Conservation (phyloP, 2,797 vertebrate genomes). For the Eupleurogrammus muticus region DNA sequence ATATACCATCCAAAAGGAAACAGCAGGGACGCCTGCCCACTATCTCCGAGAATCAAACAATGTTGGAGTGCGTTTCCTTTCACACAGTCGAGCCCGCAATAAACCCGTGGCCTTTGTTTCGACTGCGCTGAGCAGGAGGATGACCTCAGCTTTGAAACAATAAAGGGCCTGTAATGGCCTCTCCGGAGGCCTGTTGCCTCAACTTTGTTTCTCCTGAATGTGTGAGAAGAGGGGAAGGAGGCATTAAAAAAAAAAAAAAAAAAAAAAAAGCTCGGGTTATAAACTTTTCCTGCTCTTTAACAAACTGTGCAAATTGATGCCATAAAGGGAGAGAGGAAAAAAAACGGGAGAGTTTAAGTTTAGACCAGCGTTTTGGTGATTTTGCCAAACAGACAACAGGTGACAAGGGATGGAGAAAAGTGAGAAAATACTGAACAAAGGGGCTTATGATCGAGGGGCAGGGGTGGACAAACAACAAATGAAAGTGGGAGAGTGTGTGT, state of each 20-base stretch:
- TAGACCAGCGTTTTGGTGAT: neutral
- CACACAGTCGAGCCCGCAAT: conserved; percentile 96
- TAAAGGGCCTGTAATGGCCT: conserved; percentile 95
- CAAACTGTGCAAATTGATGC: conserved; percentile 42
- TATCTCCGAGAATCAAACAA: conserved; percentile 87
- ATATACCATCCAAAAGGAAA: conserved; percentile 52
- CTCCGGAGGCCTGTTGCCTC: conserved; percentile 93
- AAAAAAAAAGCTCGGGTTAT: conserved; percentile 45
- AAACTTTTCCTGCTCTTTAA: conserved; percentile 67
- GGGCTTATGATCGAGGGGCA: conserved; percentile 8
- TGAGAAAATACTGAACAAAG: conserved; percentile 19
- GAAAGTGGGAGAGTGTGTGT: conserved; percentile 21
- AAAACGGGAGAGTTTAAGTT: neutral
- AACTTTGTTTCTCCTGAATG: conserved; percentile 95
- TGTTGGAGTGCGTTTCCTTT: conserved; percentile 97
- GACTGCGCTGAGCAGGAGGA: conserved; percentile 90
- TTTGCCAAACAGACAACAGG: conserved; percentile 35
- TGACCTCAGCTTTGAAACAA: conserved; percentile 99
- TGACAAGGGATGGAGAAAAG: conserved; percentile 29
- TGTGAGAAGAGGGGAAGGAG: conserved; percentile 83
- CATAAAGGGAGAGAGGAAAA: conserved; percentile 1
- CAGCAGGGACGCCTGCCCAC: conserved; percentile 58
- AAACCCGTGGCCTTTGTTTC: conserved; percentile 96
- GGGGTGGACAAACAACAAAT: conserved; percentile 42
- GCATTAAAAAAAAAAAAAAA: conserved; percentile 9